phyloP scores from a whole-genome alignment of 2,797 vertebrate genomes.

The Nyctalus aviator region DNA sequence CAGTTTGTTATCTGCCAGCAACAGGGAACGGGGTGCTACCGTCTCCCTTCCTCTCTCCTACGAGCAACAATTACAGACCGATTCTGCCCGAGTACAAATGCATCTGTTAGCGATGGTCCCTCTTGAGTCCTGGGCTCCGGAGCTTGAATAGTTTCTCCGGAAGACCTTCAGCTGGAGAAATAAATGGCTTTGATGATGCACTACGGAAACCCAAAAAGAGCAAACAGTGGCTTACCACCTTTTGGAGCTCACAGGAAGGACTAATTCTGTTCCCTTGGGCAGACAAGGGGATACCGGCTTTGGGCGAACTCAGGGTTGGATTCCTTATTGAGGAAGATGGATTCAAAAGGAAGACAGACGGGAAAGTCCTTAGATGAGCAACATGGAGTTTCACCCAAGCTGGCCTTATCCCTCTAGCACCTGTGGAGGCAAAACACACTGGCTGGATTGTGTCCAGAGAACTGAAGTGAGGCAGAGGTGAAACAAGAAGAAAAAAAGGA shows the following conservation, averaged over 20 bases:
- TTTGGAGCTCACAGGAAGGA: slow-evolving; percentile 10
- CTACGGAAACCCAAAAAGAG: not conserved
- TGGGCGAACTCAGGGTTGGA: not conserved
- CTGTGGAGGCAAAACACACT: not conserved
- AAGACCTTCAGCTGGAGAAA: slow-evolving; percentile 69
- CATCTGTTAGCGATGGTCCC: slow-evolving; percentile 55
- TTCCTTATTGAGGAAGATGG: not conserved
- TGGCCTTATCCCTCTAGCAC: not conserved
- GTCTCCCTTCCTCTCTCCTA: slow-evolving; percentile 38
- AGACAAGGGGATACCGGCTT: not conserved
- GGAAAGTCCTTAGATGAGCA: not conserved
- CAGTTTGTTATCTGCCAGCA: slow-evolving; percentile 72
- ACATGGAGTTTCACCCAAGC: not conserved
- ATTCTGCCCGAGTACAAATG: slow-evolving; percentile 54
- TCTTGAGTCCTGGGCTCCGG: slow-evolving; percentile 54
- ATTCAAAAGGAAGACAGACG: not conserved
- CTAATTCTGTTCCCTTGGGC: slow-evolving; percentile 16
- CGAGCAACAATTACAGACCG: slow-evolving; percentile 72
- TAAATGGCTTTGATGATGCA: not conserved
- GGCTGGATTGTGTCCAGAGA: not conserved
- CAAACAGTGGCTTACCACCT: slow-evolving; percentile 65
- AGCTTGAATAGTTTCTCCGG: slow-evolving; percentile 32
- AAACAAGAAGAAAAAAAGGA: not conserved
- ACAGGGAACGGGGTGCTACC: slow-evolving; percentile 5
- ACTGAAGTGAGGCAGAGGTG: not conserved